Conservation (phyloP, 2,888 invertebrate species). For the Stenurella melanura region DNA sequence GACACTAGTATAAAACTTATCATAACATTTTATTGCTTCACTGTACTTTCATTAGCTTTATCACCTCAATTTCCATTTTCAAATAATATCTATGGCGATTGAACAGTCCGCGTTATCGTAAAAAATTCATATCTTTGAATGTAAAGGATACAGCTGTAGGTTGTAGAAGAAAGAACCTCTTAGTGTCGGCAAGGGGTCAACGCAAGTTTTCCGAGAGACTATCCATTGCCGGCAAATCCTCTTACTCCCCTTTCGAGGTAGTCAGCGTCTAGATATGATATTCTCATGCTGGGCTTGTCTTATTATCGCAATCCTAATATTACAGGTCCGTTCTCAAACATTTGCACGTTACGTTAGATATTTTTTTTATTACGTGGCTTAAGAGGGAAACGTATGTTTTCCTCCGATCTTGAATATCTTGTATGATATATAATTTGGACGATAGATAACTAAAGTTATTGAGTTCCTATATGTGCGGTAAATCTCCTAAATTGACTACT, state of each 20-base stretch:
- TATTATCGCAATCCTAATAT: conserved; percentile 9
- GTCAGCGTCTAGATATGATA: conserved; percentile 28
- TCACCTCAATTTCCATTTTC: neutral
- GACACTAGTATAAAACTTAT: neutral
- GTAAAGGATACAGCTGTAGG: neutral
- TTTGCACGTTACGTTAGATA: neutral
- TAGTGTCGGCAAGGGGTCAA: neutral
- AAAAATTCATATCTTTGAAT: neutral
- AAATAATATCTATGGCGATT: neutral
- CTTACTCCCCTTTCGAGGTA: neutral
- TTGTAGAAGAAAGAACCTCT: neutral
- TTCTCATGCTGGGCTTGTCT: conserved; percentile 7
- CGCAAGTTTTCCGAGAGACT: neutral
- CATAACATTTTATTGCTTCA: neutral
- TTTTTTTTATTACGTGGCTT: neutral
- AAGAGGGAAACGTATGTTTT: neutral
- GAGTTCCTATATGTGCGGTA: conserved; percentile 13
- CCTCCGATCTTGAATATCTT: neutral
- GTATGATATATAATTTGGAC: neutral
- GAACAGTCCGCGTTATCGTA: neutral
- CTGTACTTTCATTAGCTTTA: neutral
- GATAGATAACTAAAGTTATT: neutral
- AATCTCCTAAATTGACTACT: conserved; percentile 22
- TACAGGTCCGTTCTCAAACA: neutral
- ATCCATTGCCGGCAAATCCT: neutral